Evolutionary conservation across 2,797 vertebrate genomes (phyloP).

Genomic region (Periophthalmus magnuspinnatus): DNA sequence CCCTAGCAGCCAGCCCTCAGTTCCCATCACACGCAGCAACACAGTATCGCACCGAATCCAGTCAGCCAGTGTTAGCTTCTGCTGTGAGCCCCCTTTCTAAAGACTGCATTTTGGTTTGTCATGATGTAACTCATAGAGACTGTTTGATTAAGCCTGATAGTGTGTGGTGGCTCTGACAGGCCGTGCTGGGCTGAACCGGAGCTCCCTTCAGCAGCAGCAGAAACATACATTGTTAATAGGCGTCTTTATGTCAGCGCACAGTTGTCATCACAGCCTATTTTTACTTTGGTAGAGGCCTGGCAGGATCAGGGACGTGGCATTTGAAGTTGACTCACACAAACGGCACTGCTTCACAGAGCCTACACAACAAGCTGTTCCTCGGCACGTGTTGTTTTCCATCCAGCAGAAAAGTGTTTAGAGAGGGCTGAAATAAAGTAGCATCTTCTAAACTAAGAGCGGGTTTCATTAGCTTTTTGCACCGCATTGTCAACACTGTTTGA

Average conservation of each 20-base stretch:
- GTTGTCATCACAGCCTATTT: slow-evolving; percentile 73
- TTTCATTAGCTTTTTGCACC: slow-evolving; percentile 70
- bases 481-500: slow-evolving; percentile 63
- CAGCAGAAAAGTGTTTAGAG: slow-evolving; percentile 38
- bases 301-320: slow-evolving; percentile 65
- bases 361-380: slow-evolving; percentile 74
- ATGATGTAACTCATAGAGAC: slow-evolving; percentile 27
- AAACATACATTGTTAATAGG: slow-evolving; percentile 68
- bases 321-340: slow-evolving; percentile 78
- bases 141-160: slow-evolving; percentile 45
- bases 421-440: slow-evolving; percentile 59
- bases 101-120: slow-evolving; percentile 39
- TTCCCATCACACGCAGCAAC: slow-evolving; percentile 53
- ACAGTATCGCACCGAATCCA: slow-evolving; percentile 47
- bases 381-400: slow-evolving; percentile 66
- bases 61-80: slow-evolving; percentile 53
- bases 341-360: slow-evolving; percentile 65
- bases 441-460: slow-evolving; percentile 60
- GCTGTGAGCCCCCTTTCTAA: slow-evolving; percentile 48
- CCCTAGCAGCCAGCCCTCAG: slow-evolving; percentile 52
- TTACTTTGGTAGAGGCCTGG: slow-evolving; percentile 69
- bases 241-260: slow-evolving; percentile 58
- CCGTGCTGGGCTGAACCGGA: slow-evolving; percentile 51
- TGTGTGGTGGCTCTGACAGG: slow-evolving; percentile 45
- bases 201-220: slow-evolving; percentile 43